Percentiles rank a stretch among this genome's conserved stretches.
phyloP scores from a whole-genome alignment of 2,113 vertebrate genomes.

The Reinhardtius hippoglossoides region DNA sequence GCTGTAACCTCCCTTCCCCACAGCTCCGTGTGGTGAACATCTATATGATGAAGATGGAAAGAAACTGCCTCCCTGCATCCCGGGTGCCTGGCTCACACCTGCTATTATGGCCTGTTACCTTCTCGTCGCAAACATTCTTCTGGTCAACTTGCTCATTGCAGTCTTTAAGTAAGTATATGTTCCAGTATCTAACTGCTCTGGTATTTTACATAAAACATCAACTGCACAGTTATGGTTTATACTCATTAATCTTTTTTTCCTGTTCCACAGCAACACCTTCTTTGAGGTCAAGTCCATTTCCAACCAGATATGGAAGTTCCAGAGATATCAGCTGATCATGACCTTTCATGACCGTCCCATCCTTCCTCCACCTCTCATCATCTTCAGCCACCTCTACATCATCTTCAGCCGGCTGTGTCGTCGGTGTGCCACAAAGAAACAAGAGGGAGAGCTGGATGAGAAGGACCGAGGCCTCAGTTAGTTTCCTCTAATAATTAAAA shows the following conservation, averaged over 20 bases:
- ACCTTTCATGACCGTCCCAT: conserved; percentile 97
- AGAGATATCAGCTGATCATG: conserved; percentile 98
- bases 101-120: conserved; percentile 99
- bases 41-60: conserved; percentile 97
- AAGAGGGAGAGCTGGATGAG: conserved; percentile 92
- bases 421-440: conserved; percentile 84
- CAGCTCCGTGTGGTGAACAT: conserved; percentile 98
- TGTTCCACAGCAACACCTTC: conserved; percentile 92
- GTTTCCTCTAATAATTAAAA: conserved; percentile 48
- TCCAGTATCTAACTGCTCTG: background rate
- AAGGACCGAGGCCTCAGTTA: conserved; percentile 93
- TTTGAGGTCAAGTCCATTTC: conserved; percentile 99
- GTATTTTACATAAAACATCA: conserved; percentile 1
- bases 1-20: conserved; percentile 12
- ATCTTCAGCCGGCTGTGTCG: conserved; percentile 86
- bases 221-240: background rate
- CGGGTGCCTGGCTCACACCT: conserved; percentile 97
- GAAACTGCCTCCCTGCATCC: conserved; percentile 95
- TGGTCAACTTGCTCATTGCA: conserved; percentile 97
- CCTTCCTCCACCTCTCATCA: conserved; percentile 95
- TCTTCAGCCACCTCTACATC: conserved; percentile 95
- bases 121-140: conserved; percentile 95
- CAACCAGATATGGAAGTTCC: conserved; percentile 99
- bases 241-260: background rate
- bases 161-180: conserved; percentile 92